phyloP scores from a whole-genome alignment of 1,140 invertebrate species.

The Papilio xuthus region DNA sequence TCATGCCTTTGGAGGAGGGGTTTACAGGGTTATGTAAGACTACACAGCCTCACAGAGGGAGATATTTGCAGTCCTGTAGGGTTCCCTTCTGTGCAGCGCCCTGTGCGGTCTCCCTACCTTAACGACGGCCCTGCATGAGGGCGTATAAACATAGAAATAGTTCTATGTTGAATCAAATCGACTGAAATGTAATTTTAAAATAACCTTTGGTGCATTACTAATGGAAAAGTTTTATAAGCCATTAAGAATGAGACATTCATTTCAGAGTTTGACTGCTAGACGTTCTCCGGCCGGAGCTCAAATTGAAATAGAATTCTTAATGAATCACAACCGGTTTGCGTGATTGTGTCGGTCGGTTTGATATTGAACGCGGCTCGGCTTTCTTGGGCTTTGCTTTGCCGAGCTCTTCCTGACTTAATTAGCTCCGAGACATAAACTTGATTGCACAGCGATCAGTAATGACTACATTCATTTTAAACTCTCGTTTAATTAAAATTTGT shows the following conservation, averaged over 20 bases:
- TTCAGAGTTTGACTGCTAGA: background rate
- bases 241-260: background rate
- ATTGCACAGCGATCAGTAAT: constrained; percentile 12
- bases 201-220: no score
- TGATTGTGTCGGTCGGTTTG: constrained; percentile 30
- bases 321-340: constrained; percentile 27
- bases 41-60: no score
- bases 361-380: constrained; percentile 20
- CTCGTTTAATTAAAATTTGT: background rate
- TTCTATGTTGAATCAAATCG: no score
- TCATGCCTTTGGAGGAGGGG: no score
- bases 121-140: no score
- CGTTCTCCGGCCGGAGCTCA: no score
- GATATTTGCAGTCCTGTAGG: no score
- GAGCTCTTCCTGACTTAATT: constrained; percentile 25
- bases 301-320: constrained; percentile 32
- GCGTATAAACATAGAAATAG: no score
- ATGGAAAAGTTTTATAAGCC: background rate
- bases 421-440: constrained; percentile 25
- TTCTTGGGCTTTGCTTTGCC: constrained; percentile 24
- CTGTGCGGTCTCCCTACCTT: no score
- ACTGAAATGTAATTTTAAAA: no score
- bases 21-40: no score
- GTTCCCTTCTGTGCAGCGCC: no score
- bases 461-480: background rate